These are phyloP conservation scores for Ictalurus furcatus DNA, from an alignment of 2,113 vertebrate genomes.

Conservation along the genomic window DNA sequence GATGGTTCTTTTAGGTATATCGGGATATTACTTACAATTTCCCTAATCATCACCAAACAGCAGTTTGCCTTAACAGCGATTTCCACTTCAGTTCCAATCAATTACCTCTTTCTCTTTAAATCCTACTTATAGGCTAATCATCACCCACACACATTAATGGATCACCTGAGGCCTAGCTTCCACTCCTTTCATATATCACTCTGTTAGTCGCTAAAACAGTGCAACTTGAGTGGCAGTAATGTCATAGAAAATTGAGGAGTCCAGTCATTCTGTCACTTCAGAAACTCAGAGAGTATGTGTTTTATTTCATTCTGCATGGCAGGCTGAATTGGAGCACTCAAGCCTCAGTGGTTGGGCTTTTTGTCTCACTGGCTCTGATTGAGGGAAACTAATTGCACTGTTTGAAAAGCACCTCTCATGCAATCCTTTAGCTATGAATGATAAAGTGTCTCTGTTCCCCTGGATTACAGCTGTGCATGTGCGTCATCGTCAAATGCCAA, in stretches of 20 bases:
- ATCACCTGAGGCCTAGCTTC: conserved; percentile 10
- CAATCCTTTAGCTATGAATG: conserved; percentile 55
- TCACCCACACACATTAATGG: not conserved
- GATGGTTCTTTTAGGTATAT: not conserved
- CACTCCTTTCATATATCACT: not conserved
- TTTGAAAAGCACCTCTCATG: conserved; percentile 48
- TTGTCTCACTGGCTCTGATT: conserved; percentile 38
- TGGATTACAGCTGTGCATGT: conserved; percentile 64
- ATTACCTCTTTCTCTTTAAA: conserved; percentile 21
- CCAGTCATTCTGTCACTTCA: conserved; percentile 3
- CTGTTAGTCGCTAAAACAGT: not conserved
- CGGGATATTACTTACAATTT: not conserved
- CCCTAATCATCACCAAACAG: not conserved
- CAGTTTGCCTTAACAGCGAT: not conserved
- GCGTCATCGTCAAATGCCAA: conserved; percentile 71
- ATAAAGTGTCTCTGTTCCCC: conserved; percentile 48
- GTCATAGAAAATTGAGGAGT: not conserved
- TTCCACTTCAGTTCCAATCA: conserved; percentile 1
- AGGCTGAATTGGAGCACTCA: conserved; percentile 28
- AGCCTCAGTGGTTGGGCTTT: conserved; percentile 34
- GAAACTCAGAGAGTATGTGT: not conserved
- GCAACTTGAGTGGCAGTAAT: not conserved
- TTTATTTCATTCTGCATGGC: conserved; percentile 18
- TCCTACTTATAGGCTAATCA: not conserved
- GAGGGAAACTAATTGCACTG: conserved; percentile 51